Evolutionary conservation across 2,888 invertebrate genomes (phyloP), one percentile per base, ranked within the genome.

Genomic region (Thecocarcelia acutangulata): DNA sequence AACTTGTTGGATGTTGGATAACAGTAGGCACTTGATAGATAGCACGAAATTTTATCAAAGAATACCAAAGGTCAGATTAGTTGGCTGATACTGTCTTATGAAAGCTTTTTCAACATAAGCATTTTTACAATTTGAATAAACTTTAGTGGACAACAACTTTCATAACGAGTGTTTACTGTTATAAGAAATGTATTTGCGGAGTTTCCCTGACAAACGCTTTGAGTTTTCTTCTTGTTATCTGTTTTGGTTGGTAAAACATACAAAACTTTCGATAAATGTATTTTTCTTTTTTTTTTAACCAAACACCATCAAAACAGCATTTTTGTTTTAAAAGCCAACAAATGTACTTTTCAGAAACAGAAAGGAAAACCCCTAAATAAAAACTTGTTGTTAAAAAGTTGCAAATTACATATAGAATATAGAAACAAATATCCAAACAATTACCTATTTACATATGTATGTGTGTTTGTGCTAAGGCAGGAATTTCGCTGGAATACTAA

Each of bases 251-350:
- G 17, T 24, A 56, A 66, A 40, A 59, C 21, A 70, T 61, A 69
- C 17, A 63, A 80, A 77, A 37, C 46, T 74, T 74, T 70, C 15
- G 13, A 15, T 17, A 59, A 69, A 56, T n/a, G n/a, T n/a, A n/a
- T n/a, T n/a, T n/a, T n/a, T n/a, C n/a, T n/a, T 73, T 69, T 59
- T 37, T 11, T 48, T 56, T 33, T 33, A 11, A 28, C 9, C 50
- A 50, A 72, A 72, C n/a, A 44, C 21, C 50, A 61, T 8, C 24
- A 17, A 66, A 75, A 66, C 12, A 37, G 58, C 64, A 76, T 61
- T 64, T 70, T 24, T 37, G 9, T 64, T 50, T 48, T 3, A 13
- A 52, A 52, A 56, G 11, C 9, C 37, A 58, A 21, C 66, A 33
- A 9, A 33, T 33, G 1, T 33, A 33, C 33, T 69, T 12, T 54